Conservation (phyloP, 2,113 vertebrate genomes). For the Acrocephalus kingi region DNA sequence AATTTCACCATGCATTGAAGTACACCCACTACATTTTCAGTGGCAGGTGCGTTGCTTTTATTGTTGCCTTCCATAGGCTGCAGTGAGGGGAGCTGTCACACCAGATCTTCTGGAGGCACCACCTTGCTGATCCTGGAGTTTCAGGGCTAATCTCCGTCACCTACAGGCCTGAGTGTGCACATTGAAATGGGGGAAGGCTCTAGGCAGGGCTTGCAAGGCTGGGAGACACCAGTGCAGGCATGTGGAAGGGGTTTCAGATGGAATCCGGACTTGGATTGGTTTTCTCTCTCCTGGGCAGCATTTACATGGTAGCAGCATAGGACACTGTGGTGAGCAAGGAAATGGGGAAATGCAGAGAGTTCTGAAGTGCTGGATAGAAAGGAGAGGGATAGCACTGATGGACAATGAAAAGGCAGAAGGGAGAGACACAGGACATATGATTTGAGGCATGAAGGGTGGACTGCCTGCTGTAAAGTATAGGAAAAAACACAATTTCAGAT, state of each 20-base stretch:
- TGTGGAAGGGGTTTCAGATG: not conserved
- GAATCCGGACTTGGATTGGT: not conserved
- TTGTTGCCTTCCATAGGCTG: not conserved
- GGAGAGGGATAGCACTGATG: not conserved
- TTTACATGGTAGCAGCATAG: rapidly evolving
- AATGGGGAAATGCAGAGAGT: not conserved
- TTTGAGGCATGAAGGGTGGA: not conserved
- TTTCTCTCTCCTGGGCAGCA: not conserved
- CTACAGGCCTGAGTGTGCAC: not conserved
- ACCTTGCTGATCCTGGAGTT: not conserved
- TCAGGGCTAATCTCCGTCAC: not conserved
- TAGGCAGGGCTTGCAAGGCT: not conserved
- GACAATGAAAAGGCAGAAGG: not conserved
- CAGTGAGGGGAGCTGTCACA: not conserved
- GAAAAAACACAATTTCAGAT: not conserved
- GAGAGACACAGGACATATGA: not conserved
- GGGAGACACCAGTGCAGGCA: not conserved
- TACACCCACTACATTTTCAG: not conserved
- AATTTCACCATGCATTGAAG: not conserved
- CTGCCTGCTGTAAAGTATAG: not conserved
- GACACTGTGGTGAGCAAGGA: not conserved
- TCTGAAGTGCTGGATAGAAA: not conserved
- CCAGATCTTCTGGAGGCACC: not conserved
- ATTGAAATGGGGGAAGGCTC: not conserved
- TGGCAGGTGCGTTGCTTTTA: not conserved